Evolutionary conservation across 2,888 invertebrate genomes (phyloP).

Genomic region (Pammene aurita): DNA sequence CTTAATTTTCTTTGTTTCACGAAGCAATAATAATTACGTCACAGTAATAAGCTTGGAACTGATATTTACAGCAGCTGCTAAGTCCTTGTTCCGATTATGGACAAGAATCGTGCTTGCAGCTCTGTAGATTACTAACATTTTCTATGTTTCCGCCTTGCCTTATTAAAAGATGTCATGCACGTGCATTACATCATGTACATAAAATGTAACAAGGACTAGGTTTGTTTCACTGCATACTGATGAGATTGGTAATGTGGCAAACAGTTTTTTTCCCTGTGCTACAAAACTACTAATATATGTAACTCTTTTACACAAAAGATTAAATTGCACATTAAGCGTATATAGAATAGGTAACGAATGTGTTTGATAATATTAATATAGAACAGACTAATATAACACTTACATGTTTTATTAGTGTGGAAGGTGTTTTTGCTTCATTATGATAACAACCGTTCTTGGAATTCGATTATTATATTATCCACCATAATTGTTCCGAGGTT

Average conservation of each 20-base stretch:
- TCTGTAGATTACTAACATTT: conserved; percentile 79
- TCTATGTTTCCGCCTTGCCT: conserved; percentile 80
- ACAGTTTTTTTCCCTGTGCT: conserved; percentile 18
- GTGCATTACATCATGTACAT: conserved; percentile 60
- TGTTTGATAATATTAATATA: conserved; percentile 34
- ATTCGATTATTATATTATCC: conserved; percentile 45
- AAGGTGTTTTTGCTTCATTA: conserved; percentile 43
- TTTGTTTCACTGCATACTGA: conserved; percentile 32
- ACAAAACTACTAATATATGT: conserved; percentile 3
- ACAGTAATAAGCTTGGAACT: conserved; percentile 74
- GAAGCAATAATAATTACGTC: conserved; percentile 73
- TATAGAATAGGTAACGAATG: conserved; percentile 30
- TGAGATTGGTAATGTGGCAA: conserved; percentile 23
- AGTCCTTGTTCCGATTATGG: conserved; percentile 82
- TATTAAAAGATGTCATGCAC: conserved; percentile 80
- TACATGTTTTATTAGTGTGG: conserved; percentile 41
- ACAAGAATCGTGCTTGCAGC: conserved; percentile 77
- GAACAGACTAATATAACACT: conserved; percentile 30
- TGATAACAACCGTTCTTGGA: conserved; percentile 47
- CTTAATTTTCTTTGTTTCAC: conserved; percentile 76
- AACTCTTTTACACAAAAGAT: conserved; percentile 33
- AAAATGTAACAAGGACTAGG: conserved; percentile 44
- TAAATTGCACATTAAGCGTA: neutral
- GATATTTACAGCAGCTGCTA: conserved; percentile 80
- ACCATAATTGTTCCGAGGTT: conserved; percentile 24